phyloP scores from a whole-genome alignment of 2,113 vertebrate genomes.

The Myxocyprinus asiaticus region DNA sequence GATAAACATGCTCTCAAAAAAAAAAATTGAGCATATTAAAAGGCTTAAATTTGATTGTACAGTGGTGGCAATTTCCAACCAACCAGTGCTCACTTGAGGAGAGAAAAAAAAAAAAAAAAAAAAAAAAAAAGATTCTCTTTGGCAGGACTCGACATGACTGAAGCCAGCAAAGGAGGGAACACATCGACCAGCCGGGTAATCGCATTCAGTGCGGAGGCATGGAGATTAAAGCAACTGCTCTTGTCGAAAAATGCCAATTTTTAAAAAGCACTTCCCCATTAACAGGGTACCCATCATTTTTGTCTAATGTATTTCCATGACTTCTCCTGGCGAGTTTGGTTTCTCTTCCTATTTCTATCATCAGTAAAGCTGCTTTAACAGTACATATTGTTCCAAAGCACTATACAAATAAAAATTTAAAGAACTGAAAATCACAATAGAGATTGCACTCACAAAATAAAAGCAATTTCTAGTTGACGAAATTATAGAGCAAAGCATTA shows the following conservation, averaged over 20 bases:
- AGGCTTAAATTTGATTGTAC: conserved; percentile 31
- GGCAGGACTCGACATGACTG: conserved; percentile 99
- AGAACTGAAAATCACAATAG: no score
- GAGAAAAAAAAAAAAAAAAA: conserved; percentile 59
- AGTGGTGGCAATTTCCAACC: conserved; percentile 88
- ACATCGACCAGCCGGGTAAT: conserved; percentile 56
- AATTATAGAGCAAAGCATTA: no score
- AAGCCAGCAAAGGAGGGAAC: conserved; percentile 91
- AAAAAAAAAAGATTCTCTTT: conserved; percentile 87
- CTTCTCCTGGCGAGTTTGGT: no score
- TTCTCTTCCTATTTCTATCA: no score
- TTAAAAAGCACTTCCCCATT: conserved; percentile 21
- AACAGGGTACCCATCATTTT: no score
- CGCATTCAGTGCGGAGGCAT: conserved; percentile 54
- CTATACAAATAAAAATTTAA: no score
- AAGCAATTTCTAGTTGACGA: no score
- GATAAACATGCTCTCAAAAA: conserved; percentile 66
- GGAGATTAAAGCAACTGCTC: conserved; percentile 50
- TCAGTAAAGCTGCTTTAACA: no score
- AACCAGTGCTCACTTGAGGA: conserved; percentile 94
- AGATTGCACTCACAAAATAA: no score
- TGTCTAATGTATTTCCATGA: no score
- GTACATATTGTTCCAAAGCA: no score
- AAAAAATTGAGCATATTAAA: conserved; percentile 51
- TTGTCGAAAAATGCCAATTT: conserved; percentile 25